Conservation (phyloP, 2,797 vertebrate genomes). For the Urocyon cinereoargenteus region DNA sequence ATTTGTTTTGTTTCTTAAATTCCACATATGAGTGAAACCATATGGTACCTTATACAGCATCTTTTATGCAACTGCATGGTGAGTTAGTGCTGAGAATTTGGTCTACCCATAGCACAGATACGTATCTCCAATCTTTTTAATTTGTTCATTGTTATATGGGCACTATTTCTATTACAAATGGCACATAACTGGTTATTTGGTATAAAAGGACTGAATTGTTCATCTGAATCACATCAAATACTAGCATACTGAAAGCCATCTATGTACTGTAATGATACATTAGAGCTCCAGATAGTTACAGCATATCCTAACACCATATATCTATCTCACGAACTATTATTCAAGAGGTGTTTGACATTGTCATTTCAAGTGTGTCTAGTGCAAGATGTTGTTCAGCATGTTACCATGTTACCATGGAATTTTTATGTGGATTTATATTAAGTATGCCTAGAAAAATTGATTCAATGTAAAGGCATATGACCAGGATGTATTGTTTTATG, state of each 20-base stretch:
- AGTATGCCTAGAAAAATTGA: background rate
- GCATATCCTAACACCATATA: background rate
- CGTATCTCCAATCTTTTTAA: background rate
- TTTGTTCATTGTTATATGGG: background rate
- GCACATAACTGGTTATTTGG: background rate
- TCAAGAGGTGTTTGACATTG: background rate
- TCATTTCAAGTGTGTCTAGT: conserved; percentile 9
- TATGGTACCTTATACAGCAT: background rate
- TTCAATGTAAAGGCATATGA: background rate
- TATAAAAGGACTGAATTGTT: background rate
- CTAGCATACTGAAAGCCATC: background rate
- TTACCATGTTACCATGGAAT: background rate
- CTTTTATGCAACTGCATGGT: background rate
- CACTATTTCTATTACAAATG: background rate
- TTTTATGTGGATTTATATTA: background rate
- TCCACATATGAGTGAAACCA: background rate
- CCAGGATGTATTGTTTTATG: background rate
- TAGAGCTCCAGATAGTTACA: background rate
- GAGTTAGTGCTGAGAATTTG: background rate
- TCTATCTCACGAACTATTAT: background rate
- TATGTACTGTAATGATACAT: background rate
- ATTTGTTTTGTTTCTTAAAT: background rate
- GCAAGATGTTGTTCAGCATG: background rate
- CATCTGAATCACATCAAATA: background rate
- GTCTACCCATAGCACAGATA: background rate